Conservation (phyloP, 2,888 invertebrate genomes). For the Ochlodes sylvanus region DNA sequence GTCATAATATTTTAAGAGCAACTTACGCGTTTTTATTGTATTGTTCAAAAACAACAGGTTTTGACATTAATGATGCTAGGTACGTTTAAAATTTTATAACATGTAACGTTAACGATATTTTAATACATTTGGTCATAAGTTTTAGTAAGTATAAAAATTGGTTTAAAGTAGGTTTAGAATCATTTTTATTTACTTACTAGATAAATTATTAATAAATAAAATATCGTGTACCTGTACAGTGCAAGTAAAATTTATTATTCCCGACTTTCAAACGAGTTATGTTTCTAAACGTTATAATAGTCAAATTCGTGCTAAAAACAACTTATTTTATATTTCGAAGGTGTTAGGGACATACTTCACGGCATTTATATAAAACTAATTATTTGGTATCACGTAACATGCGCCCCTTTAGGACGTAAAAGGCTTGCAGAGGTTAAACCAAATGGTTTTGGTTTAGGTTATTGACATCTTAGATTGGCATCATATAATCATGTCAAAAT, state of each 20-base stretch:
- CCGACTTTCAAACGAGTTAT: background rate
- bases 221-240: too few relatives aligned
- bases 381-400: constrained; percentile 33
- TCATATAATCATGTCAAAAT: too few relatives aligned
- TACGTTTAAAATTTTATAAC: too few relatives aligned
- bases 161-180: too few relatives aligned
- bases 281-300: constrained; percentile 14
- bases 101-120: too few relatives aligned
- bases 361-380: constrained; percentile 34
- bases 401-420: constrained; percentile 18
- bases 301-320: constrained; percentile 33
- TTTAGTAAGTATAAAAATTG: too few relatives aligned
- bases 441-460: constrained; percentile 4
- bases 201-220: too few relatives aligned
- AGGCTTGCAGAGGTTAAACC: constrained; percentile 23
- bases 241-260: background rate
- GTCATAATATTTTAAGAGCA: constrained; percentile 70
- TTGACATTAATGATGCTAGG: too few relatives aligned
- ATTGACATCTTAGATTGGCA: constrained; percentile 9
- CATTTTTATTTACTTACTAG: too few relatives aligned
- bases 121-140: too few relatives aligned
- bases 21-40: constrained; percentile 33
- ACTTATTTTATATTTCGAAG: constrained; percentile 35
- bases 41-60: constrained; percentile 4
- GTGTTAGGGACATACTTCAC: constrained; percentile 36